These are phyloP conservation scores for Cryptomyrus ogoouensis DNA, from an alignment of 2,113 vertebrate genomes.

Conservation along the genomic window DNA sequence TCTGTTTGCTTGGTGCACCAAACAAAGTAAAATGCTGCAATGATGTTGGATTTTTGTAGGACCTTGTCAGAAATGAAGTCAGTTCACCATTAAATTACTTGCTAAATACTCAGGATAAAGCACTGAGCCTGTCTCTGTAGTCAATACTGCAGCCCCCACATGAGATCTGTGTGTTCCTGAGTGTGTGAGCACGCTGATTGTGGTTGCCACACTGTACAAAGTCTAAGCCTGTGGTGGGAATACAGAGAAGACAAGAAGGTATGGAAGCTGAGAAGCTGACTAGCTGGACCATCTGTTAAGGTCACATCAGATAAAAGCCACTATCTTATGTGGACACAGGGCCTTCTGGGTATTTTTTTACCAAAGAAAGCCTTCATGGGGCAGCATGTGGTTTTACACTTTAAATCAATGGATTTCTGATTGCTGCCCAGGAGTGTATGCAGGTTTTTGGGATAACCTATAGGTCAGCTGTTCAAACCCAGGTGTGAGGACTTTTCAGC, in stretches of 20 bases:
- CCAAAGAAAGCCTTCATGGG: not conserved
- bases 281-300: not conserved
- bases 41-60: not conserved
- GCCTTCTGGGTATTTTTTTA: not conserved
- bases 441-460: no score
- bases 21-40: not conserved
- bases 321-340: not conserved
- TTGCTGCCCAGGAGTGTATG: not conserved
- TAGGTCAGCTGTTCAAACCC: no score
- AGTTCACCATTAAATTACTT: not conserved
- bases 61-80: not conserved
- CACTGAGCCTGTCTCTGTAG: not conserved
- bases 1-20: not conserved
- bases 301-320: not conserved
- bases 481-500: no score
- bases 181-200: not conserved
- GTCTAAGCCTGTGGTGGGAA: not conserved
- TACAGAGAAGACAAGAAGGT: not conserved
- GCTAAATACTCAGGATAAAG: not conserved
- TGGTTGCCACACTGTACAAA: not conserved
- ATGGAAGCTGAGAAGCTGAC: not conserved
- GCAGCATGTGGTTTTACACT: not conserved
- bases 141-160: not conserved
- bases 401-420: not conserved
- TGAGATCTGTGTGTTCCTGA: not conserved